Evolutionary conservation across 2,888 invertebrate genomes (phyloP), one percentile per base, ranked within the genome.

Genomic region (Argyresthia albistria): DNA sequence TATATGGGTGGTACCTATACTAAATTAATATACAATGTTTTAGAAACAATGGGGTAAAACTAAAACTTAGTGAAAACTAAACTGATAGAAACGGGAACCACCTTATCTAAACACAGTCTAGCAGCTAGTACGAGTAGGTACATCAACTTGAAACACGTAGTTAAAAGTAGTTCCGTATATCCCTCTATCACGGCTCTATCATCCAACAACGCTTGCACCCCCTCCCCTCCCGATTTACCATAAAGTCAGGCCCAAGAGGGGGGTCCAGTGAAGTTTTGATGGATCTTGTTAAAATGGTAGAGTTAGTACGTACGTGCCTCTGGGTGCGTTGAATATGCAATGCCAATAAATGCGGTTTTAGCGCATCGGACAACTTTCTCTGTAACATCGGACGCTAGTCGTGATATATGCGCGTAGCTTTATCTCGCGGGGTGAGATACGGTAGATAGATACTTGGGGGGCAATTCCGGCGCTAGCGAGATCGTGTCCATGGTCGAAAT

Each of bases 301-400:
- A 25, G 25, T 25, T 25, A 6, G 25, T 25, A 25, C 25, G 25
- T 25, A 56, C 54, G 64, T 61, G 79, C 78, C 73, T 56, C 61
- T 61, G 73, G 82, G 71, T 73, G 70, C 70, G 69, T 78, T 87
- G 86, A 86, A 87, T 86, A 87, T 87, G 84, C 82, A 86, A 73
- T 68, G 70, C 70, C 75, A 78, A 81, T 84, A 82, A 83, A 82
- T 76, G 79, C 78, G 75, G 81, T 80, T 82, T 79, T 76, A 79
- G 76, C 74, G 60, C 63, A 66, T 61, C 60, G 69, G 61, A 65
- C 71, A 84, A 87, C 86, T 87, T 86, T 83, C 86, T 76, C 81
- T 60, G 58, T 25, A 25, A 6, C 25, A 25, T 25, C 25, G 25
- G 25, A 25, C 6, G n/a, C 25, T 25, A 25, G 25, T 25, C 25